Conservation (phyloP, 2,797 vertebrate genomes). For the Vultur gryphus region DNA sequence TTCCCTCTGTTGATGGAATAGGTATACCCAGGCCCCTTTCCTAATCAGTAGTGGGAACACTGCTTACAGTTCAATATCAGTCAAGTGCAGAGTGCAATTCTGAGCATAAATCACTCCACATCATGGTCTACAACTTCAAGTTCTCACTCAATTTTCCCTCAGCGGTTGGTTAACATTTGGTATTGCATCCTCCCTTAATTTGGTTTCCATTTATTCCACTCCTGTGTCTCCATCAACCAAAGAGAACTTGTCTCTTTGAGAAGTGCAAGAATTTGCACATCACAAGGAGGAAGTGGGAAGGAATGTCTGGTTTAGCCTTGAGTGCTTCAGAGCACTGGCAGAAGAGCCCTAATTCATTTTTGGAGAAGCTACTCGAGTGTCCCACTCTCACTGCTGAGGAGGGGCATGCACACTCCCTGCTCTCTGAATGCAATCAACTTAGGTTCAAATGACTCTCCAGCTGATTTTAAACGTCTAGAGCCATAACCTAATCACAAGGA, state of each 20-base stretch:
- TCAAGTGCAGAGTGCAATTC: not conserved
- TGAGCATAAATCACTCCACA: not conserved
- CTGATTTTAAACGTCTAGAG: not conserved
- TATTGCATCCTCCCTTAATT: not conserved
- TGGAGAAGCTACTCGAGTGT: slow-evolving; percentile 21
- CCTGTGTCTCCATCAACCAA: not conserved
- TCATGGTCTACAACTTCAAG: not conserved
- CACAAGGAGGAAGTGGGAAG: not conserved
- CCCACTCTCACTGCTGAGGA: not conserved
- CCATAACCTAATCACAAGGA: not conserved
- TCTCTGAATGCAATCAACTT: not conserved
- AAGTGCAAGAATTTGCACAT: not conserved
- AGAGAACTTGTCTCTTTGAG: not conserved
- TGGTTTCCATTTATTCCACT: not conserved
- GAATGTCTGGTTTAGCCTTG: not conserved
- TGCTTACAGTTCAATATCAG: not conserved
- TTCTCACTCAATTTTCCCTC: not conserved
- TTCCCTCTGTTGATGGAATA: not conserved
- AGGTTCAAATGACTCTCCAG: slow-evolving; percentile 13
- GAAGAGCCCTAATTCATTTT: slow-evolving; percentile 3
- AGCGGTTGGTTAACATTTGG: not conserved
- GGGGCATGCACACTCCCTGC: not conserved
- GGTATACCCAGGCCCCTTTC: not conserved
- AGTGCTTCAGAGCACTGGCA: not conserved
- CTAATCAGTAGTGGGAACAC: not conserved